Percentiles rank a stretch among this genome's conserved stretches.
These are phyloP conservation scores for Thripadectes ignobilis DNA, from an alignment of 2,797 vertebrate species.

Conservation along the genomic window DNA sequence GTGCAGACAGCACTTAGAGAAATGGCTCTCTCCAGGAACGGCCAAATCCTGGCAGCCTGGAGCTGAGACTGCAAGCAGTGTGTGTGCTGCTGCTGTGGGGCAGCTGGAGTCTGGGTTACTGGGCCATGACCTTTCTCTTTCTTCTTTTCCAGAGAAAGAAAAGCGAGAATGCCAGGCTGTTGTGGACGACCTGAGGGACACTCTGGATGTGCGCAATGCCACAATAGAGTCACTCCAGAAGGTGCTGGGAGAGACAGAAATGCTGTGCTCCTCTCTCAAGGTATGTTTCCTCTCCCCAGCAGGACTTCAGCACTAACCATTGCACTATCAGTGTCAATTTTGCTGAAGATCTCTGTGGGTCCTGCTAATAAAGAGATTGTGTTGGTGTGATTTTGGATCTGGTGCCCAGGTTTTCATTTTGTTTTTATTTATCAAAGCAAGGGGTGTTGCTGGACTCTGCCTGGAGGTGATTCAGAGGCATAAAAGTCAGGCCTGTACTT, in stretches of 20 bases:
- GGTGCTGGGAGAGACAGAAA: constrained; percentile 84
- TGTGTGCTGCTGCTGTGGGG: not conserved
- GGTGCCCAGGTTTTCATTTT: not conserved
- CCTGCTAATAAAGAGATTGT: not conserved
- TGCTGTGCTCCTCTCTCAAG: constrained; percentile 88
- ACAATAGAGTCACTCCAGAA: constrained; percentile 85
- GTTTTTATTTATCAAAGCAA: not conserved
- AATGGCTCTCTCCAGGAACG: not conserved
- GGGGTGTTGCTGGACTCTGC: not conserved
- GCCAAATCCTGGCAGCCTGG: not conserved
- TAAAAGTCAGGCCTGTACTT: not conserved
- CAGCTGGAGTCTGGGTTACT: not conserved
- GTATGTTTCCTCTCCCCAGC: constrained; percentile 68
- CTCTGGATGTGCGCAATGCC: constrained; percentile 84
- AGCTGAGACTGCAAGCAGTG: not conserved
- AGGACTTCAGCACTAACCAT: not conserved
- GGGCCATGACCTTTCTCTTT: not conserved
- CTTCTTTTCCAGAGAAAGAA: constrained; percentile 82
- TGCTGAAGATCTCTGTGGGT: not conserved
- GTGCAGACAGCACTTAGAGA: constrained; percentile 11
- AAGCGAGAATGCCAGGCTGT: constrained; percentile 83
- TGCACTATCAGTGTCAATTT: not conserved
- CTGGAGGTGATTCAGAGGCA: not conserved
- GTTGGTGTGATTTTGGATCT: not conserved
- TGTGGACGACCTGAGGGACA: constrained; percentile 83